Base-by-base conservation (phyloP, 2,797 vertebrate genomes). In the Sebastes flavidus region DNA sequence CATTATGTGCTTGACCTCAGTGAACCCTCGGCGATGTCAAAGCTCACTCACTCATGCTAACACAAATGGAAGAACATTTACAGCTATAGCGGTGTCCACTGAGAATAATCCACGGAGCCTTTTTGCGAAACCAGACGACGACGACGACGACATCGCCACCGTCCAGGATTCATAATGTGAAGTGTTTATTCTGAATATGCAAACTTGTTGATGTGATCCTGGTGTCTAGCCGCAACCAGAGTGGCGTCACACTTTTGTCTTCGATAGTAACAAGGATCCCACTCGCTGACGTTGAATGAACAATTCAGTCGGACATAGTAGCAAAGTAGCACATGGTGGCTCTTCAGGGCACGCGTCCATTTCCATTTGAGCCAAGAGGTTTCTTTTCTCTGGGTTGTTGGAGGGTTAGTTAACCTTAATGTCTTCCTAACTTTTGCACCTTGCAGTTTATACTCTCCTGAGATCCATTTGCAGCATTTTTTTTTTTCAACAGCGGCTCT, bases 1-100 rank as follows among this genome's bases (percentile, higher is more conserved):
- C 97, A 96, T 96, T 96, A 93, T 97, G 97, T 97, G 97, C 95
- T 96, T 97, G 98, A 97, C 97, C 97, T 98, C 97, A 96, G 86
- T 81, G 89, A 95, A 87, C 93, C 91, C 89, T 96, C 97, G 75
- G 92, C 97, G 42, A 86, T 61, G 71, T 59, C 52, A n/a, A 77
- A 69, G 77, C 78, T 84, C 81, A 60, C 59, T 88, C 62, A 22
- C 55, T 54, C 74, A 13, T 66, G 75, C 62, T 56, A 72, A 81
- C 69, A 24, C 75, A 38, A 58, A 59, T 18, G 72, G 0, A 3
- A 8, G 32, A 24, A 49, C 59, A 36, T 36, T 36, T 36, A 36
- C 34, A 36, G 34, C 32, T 1, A 38, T 38, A 27, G 54, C 4
- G 14, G 20, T 16, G 65, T 56, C 46, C 14, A 2, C 30, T 10